Base-by-base conservation (phyloP, 2,888 invertebrate species). In the Cheilosia variabilis region DNA sequence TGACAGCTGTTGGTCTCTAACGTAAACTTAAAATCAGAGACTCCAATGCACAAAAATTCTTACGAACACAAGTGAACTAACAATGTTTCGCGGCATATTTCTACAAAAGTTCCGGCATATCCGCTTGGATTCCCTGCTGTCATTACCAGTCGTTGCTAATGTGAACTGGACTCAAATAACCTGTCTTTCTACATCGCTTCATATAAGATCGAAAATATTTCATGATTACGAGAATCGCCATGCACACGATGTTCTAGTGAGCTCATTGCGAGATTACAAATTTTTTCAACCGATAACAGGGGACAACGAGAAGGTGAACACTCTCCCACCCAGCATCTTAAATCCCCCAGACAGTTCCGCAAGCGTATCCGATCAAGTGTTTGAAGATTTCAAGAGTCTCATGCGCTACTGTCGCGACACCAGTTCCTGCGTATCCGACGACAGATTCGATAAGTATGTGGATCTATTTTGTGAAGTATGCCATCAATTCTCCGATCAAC, bases 401-500 rank as follows among this genome's bases (percentile, higher is more conserved):
- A 88, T 89, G 24, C 65, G 88, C 9, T 89, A 90, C 66, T 92
- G 91, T 50, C 78, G 82, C 0, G 79, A 87, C 4, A 88, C 88
- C 1, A 43, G 60, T 1, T 77, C 84, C 0, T 88, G 88, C 22
- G 87, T 92, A 0, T 90, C 91, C 0, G 89, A 91, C 5, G 87
- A 88, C 4, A 87, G 87, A n/a, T 92, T 91, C 37, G 87, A 80
- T 0, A 62, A 45, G 4, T 91, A 92, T 41, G 82, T 89, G 1
- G 76, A 89, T 52, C n/a, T 68, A 1, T 91, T 89, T 17, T 93
- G 93, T 52, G 93, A 94, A 88, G 93, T 93, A 73, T 91, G 94
- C 79, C 92, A 93, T 87, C 89, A 93, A 78, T 92, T 95, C 4
- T 93, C 91, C 19, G 94, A 95, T 89, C 91, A 93, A 1, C 93